These are phyloP conservation scores for Gallinago jamesoni DNA, from an alignment of 2,113 vertebrate species.

Conservation along the genomic window DNA sequence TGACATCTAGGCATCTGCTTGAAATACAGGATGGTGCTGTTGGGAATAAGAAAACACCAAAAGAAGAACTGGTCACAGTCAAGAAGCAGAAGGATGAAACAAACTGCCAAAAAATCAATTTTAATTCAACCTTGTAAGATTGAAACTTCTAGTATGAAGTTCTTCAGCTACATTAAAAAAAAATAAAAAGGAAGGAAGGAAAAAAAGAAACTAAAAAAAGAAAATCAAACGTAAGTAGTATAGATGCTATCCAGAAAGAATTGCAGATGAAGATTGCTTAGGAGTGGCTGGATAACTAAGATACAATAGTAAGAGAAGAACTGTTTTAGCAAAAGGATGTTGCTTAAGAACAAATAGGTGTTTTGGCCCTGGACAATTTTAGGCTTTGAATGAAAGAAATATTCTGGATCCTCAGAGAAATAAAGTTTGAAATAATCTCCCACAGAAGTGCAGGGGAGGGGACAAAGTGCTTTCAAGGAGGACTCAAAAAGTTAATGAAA, in stretches of 20 bases:
- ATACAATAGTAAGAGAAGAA: background rate
- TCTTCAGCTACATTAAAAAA: background rate
- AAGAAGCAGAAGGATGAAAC: background rate
- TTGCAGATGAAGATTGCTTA: background rate
- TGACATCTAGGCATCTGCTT: background rate
- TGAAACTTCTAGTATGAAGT: background rate
- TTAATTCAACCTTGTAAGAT: background rate
- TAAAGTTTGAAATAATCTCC: background rate
- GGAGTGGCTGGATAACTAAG: background rate
- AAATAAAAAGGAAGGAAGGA: no score
- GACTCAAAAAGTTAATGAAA: background rate
- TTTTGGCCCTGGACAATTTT: background rate
- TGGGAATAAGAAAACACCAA: background rate
- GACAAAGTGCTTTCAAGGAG: background rate
- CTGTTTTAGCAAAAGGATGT: background rate
- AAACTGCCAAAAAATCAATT: background rate
- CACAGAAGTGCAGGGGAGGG: background rate
- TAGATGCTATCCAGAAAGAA: background rate
- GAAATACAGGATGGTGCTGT: background rate
- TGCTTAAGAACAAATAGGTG: background rate
- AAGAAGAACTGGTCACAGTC: background rate
- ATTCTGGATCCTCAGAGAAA: background rate
- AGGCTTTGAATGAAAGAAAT: conserved; percentile 5
- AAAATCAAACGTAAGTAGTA: background rate
- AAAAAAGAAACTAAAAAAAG: no score